Conservation (phyloP, 2,888 invertebrate species). For the Acrobasis suavella region DNA sequence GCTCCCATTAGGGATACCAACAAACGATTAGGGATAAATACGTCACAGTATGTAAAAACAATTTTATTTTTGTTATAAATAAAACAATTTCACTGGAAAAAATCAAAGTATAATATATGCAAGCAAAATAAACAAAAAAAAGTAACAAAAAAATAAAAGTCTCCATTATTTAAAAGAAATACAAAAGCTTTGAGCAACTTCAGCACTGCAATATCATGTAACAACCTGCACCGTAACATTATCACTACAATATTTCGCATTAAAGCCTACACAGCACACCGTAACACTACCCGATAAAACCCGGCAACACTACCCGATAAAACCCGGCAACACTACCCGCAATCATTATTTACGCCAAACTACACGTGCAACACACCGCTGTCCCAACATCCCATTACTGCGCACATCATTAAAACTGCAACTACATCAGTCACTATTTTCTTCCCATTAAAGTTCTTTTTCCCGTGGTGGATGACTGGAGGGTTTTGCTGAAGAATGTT, state of each 20-base stretch:
- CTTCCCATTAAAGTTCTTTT: constrained; percentile 24
- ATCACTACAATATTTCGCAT: neutral
- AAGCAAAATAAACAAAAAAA: too few relatives aligned
- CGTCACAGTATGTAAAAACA: too few relatives aligned
- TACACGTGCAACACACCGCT: constrained; percentile 53
- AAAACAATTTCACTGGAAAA: too few relatives aligned
- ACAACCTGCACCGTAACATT: neutral
- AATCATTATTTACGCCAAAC: constrained; percentile 62
- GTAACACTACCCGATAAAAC: neutral
- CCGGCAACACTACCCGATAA: constrained; percentile 1
- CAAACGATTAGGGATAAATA: too few relatives aligned
- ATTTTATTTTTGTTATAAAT: too few relatives aligned
- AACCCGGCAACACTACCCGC: constrained; percentile 24
- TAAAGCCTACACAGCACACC: neutral
- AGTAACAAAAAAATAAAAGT: too few relatives aligned
- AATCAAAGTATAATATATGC: too few relatives aligned
- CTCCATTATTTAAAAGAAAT: neutral
- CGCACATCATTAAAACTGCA: constrained; percentile 2
- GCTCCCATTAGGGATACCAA: too few relatives aligned
- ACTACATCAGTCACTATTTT: constrained; percentile 15
- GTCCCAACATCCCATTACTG: constrained; percentile 30
- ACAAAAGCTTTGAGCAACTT: neutral
- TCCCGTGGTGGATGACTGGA: constrained; percentile 18
- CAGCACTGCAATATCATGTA: neutral
- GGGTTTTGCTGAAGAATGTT: constrained; percentile 25